Evolutionary conservation across 2,797 vertebrate species (phyloP).

Genomic region (Enteromius mattozi): DNA sequence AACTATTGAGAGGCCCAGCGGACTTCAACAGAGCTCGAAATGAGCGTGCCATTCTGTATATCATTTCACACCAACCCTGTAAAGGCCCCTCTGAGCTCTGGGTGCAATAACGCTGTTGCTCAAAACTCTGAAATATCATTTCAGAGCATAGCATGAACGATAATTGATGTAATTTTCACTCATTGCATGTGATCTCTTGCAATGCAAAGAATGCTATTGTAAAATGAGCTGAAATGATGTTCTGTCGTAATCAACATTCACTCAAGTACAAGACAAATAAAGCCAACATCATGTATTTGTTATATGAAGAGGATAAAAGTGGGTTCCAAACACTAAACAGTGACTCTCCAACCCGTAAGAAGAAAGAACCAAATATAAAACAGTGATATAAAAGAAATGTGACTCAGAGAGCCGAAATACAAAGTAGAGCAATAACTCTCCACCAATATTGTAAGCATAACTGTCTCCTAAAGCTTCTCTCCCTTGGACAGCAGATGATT

Average conservation of each 20-base stretch:
- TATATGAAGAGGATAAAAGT: constrained; percentile 9
- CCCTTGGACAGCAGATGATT: constrained; percentile 41
- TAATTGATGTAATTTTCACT: neutral
- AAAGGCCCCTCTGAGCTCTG: constrained; percentile 1
- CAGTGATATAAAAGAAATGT: constrained; percentile 37
- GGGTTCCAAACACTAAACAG: neutral
- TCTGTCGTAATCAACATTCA: neutral
- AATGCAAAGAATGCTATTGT: neutral
- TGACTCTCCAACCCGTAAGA: neutral
- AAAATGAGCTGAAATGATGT: neutral
- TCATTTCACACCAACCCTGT: constrained; percentile 58
- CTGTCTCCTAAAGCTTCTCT: constrained; percentile 37
- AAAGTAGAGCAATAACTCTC: constrained; percentile 42
- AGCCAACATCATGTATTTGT: neutral
- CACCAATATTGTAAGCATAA: constrained; percentile 17
- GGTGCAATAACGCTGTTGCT: neutral
- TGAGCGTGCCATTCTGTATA: constrained; percentile 61
- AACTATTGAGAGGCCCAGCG: constrained; percentile 54
- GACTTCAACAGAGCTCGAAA: constrained; percentile 70
- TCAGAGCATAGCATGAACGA: neutral
- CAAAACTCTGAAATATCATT: neutral
- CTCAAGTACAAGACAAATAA: neutral
- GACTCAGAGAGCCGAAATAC: constrained; percentile 20
- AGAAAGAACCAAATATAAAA: constrained; percentile 5
- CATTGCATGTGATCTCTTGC: neutral